These are phyloP conservation scores for Grammomys surdaster DNA, from an alignment of 2,113 vertebrate genomes.

Conservation along the genomic window DNA sequence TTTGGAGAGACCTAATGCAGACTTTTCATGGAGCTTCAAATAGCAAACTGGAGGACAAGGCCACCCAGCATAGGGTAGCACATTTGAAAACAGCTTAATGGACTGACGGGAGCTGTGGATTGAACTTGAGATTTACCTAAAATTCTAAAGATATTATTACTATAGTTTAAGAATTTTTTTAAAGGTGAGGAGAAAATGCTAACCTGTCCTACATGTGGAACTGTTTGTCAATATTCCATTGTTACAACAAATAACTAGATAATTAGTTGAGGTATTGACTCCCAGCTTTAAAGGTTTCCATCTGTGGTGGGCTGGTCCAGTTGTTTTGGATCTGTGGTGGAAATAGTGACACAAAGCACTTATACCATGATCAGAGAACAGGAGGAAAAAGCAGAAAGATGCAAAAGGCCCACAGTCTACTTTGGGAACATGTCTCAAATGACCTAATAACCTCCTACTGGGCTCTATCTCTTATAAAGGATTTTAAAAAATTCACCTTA, in stretches of 20 bases:
- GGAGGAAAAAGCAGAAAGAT: background rate
- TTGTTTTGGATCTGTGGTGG: background rate
- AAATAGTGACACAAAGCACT: background rate
- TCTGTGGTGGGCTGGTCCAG: background rate
- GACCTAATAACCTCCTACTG: background rate
- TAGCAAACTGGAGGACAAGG: background rate
- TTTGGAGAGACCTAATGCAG: background rate
- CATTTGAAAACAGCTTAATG: background rate
- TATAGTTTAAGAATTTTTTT: background rate
- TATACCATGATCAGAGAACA: background rate
- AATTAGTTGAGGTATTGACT: background rate
- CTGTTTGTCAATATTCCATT: background rate
- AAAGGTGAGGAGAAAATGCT: background rate
- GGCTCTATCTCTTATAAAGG: background rate
- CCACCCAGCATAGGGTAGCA: background rate
- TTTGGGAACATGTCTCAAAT: background rate
- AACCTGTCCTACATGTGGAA: background rate
- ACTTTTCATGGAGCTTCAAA: background rate
- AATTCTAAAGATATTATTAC: background rate
- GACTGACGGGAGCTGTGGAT: background rate
- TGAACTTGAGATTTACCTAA: background rate
- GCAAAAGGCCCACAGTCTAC: background rate
- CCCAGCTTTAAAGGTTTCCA: background rate
- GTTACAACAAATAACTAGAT: background rate
- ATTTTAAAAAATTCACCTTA: background rate